Conservation (phyloP, 2,113 vertebrate genomes). For the Crotalus tigris region DNA sequence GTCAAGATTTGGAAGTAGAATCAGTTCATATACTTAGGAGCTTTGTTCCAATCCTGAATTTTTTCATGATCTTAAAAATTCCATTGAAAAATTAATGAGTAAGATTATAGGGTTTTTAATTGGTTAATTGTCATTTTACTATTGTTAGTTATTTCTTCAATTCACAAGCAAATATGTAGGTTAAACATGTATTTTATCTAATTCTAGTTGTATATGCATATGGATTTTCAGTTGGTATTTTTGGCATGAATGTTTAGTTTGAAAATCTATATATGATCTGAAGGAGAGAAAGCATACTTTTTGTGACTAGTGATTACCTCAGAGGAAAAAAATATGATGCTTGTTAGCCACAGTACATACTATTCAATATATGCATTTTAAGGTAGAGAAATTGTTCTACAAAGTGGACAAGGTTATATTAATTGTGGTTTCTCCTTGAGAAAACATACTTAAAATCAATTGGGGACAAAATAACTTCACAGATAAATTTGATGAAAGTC, state of each 20-base stretch:
- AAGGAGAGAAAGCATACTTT: background rate
- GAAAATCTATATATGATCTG: background rate
- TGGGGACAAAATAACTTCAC: background rate
- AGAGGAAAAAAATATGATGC: background rate
- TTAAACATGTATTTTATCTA: too few relatives aligned
- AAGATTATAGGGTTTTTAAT: too few relatives aligned
- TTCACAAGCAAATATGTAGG: too few relatives aligned
- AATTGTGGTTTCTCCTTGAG: background rate
- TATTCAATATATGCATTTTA: background rate
- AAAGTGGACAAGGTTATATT: background rate
- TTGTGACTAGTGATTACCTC: background rate
- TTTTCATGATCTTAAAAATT: too few relatives aligned
- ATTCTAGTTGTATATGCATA: too few relatives aligned
- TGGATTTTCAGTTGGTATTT: too few relatives aligned
- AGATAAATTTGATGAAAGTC: background rate
- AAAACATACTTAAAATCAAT: background rate
- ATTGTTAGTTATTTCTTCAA: too few relatives aligned
- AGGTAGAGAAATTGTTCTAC: background rate
- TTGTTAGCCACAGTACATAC: background rate
- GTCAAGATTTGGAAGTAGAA: too few relatives aligned
- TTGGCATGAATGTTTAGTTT: background rate
- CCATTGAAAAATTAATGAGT: too few relatives aligned
- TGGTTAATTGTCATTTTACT: too few relatives aligned
- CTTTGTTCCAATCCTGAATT: too few relatives aligned
- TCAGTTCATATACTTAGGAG: too few relatives aligned